Percentiles rank a stretch among this genome's conserved stretches.
Evolutionary conservation across 2,888 invertebrate species (phyloP).

Genomic region (Morpho deidamia): DNA sequence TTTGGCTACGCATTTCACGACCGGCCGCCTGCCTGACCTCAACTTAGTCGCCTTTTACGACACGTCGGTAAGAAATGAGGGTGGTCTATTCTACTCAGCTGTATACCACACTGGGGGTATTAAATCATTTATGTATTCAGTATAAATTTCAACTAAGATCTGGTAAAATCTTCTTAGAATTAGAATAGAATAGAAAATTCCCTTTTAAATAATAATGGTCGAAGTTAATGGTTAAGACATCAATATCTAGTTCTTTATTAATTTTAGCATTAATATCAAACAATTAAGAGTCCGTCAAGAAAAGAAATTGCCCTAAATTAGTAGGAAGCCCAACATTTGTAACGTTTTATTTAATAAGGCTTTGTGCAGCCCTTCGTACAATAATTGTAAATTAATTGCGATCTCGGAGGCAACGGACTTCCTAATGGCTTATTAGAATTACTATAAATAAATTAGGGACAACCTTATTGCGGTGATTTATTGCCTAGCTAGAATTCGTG

Average conservation of each 20-base stretch:
- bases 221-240: no score
- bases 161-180: no score
- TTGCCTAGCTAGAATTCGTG: not conserved
- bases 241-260: conserved; percentile 1
- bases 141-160: no score
- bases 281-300: conserved; percentile 41
- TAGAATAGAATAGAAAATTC: no score
- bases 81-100: no score
- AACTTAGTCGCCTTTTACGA: no score
- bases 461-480: conserved; percentile 16
- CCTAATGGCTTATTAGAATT: conserved; percentile 49
- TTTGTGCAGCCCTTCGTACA: conserved; percentile 59
- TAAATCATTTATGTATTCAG: no score
- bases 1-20: no score
- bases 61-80: no score
- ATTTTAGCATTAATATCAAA: conserved; percentile 23
- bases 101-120: no score
- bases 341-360: conserved; percentile 70
- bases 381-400: conserved; percentile 72
- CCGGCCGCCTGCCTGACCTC: no score
- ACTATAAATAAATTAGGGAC: conserved; percentile 59
- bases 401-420: conserved; percentile 34
- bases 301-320: conserved; percentile 51
- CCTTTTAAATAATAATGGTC: no score
- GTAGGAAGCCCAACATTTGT: conserved; percentile 47